Evolutionary conservation across 1,140 invertebrate genomes (phyloP).

Genomic region (Mizuhopecten yessoensis): DNA sequence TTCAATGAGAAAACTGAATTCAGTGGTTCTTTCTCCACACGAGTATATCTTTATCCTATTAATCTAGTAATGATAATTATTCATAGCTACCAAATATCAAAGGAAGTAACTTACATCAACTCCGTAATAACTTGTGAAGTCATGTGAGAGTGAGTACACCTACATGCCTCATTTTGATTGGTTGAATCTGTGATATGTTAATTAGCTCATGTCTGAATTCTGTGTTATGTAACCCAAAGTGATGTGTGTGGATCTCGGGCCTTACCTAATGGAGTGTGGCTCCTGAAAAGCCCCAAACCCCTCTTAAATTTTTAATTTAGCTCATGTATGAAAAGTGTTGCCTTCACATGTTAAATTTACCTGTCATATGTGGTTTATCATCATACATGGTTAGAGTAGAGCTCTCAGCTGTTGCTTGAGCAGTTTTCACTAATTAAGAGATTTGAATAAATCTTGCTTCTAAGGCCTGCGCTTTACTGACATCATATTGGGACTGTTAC

Average conservation of each 20-base stretch:
- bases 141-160: constrained; percentile 31
- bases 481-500: not conserved
- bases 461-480: constrained; percentile 9
- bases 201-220: not conserved
- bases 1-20: too few relatives aligned
- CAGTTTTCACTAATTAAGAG: not conserved
- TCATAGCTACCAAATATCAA: not conserved
- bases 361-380: not conserved
- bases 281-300: too few relatives aligned
- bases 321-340: too few relatives aligned
- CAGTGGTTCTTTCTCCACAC: not conserved
- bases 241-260: not conserved
- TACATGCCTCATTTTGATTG: constrained; percentile 14
- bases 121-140: not conserved
- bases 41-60: not conserved
- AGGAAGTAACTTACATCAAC: not conserved
- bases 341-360: too few relatives aligned
- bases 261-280: too few relatives aligned
- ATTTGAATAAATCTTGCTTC: too few relatives aligned
- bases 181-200: constrained; percentile 38
- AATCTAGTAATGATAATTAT: not conserved
- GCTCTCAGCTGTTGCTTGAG: too few relatives aligned
- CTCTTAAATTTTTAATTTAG: too few relatives aligned
- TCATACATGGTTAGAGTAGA: not conserved
- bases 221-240: not conserved